Base-by-base conservation (phyloP, 1,140 invertebrate species). In the Lepidurus couesii region DNA sequence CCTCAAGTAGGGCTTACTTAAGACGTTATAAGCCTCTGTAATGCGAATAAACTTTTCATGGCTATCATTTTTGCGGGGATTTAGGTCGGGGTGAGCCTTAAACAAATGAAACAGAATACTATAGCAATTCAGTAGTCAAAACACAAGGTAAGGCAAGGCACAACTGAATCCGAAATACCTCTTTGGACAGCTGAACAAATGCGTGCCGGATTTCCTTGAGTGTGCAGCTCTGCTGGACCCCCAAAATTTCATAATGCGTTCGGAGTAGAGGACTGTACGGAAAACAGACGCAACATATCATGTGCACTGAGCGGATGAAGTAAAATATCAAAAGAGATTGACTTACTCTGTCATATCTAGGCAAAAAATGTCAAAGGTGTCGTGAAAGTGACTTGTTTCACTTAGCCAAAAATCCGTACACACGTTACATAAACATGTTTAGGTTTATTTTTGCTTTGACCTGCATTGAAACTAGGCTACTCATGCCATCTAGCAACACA, bases 1-100 rank as follows among this genome's bases (percentile, higher is more conserved):
- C 47, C 90, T 84, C n/a, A 82, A 84, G 7, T 86, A 81, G 0
- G 87, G 85, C 80, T 90, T 90, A 10, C 88, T 86, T 9, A 91
- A 83, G 0, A 89, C 85, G 78, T 86, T 87, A 81, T 91, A 91
- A 1, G 90, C 90, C 83, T 91, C 89, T 42, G 89, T 88, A 73
- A 91, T 86, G 75, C 84, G 85, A 0, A 91, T 86, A 86, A 91
- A 91, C 78, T 86, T 85, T 24, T 87, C 85, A 78, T 87, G 87
- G 74, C 75, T 83, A 47, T 81, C 80, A 8, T 83, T 83, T 83
- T 88, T 86, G 81, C 86, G 86, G 42, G 81, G 83, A 77, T 88
- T 88, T 53, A 86, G 86, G 83, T 91, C 90, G 73, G 90, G 90
- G 83, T 91, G 90, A 78, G 87, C 87, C 87, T 88, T 79, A 75